phyloP scores from a whole-genome alignment of 1,140 invertebrate species.

The Drosophila subpulchrella region DNA sequence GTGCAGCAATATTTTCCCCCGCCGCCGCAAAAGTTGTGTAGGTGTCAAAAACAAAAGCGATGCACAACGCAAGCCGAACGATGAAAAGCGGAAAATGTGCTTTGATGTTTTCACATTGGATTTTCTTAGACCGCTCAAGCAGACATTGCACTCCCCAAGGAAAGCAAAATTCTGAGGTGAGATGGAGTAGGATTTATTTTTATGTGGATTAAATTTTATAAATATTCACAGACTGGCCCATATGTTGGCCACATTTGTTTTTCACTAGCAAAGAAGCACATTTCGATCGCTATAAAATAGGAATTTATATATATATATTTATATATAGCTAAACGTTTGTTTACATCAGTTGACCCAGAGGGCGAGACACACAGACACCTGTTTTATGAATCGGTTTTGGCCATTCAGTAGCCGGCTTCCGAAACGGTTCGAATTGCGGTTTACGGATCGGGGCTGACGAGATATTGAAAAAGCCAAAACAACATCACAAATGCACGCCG shows the following conservation, averaged over 20 bases:
- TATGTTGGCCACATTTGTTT: constrained; percentile 47
- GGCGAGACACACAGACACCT: constrained; percentile 58
- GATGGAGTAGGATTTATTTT: constrained; percentile 43
- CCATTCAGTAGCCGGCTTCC: constrained; percentile 35
- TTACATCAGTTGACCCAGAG: constrained; percentile 53
- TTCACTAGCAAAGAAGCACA: constrained; percentile 11
- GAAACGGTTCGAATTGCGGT: constrained; percentile 41
- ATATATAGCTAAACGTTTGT: constrained; percentile 68
- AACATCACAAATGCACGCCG: constrained; percentile 76
- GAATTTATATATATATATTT: constrained; percentile 14
- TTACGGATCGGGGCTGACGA: constrained; percentile 26
- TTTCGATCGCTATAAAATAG: constrained; percentile 15
- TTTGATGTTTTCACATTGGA: constrained; percentile 68
- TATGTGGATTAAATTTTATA: constrained; percentile 34
- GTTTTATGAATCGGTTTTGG: constrained; percentile 52
- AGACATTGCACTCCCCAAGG: constrained; percentile 23
- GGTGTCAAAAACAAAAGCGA: constrained; percentile 72
- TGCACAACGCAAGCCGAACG: constrained; percentile 42
- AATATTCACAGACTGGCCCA: constrained; percentile 31
- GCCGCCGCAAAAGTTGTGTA: constrained; percentile 53
- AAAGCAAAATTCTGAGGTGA: constrained; percentile 28
- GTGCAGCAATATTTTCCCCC: constrained; percentile 36
- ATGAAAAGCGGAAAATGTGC: constrained; percentile 59
- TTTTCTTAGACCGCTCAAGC: constrained; percentile 32
- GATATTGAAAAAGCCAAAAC: constrained; percentile 54